These are phyloP conservation scores for Campylorhamphus procurvoides DNA, from an alignment of 2,113 vertebrate species.

Conservation along the genomic window DNA sequence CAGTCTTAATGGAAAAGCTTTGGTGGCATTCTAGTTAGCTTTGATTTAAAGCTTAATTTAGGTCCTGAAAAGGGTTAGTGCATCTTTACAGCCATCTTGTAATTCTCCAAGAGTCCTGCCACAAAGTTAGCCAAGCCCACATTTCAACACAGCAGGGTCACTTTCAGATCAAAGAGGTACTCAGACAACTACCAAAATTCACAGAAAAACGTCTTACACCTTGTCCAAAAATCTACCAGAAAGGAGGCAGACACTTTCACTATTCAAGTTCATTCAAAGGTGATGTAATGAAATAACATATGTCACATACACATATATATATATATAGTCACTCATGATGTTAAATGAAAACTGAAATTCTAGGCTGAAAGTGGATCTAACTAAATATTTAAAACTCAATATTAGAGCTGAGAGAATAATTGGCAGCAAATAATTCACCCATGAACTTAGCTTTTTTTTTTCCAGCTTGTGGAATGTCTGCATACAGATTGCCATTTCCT, in stretches of 20 bases:
- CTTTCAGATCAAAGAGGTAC: slow-evolving; percentile 64
- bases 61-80: slow-evolving; percentile 69
- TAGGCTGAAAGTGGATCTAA: slow-evolving; percentile 14
- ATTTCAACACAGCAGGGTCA: slow-evolving; percentile 68
- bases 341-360: slow-evolving; percentile 32
- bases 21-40: slow-evolving; percentile 71
- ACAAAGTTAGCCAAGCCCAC: slow-evolving; percentile 67
- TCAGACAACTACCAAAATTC: slow-evolving; percentile 39
- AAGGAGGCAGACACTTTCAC: not conserved
- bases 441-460: slow-evolving; percentile 36
- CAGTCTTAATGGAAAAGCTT: slow-evolving; percentile 68
- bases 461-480: not conserved
- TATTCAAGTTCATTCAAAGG: not conserved
- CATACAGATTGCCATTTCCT: slow-evolving; percentile 50
- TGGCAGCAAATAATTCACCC: slow-evolving; percentile 53
- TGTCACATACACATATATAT: not conserved
- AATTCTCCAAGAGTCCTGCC: slow-evolving; percentile 72
- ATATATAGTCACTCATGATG: not conserved
- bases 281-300: not conserved
- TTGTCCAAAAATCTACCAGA: slow-evolving; percentile 28
- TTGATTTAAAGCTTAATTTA: slow-evolving; percentile 75
- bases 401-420: slow-evolving; percentile 47
- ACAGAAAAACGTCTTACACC: not conserved
- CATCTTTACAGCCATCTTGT: slow-evolving; percentile 72
- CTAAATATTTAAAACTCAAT: slow-evolving; percentile 65